phyloP scores from a whole-genome alignment of 2,797 vertebrate genomes.

The Gadopsis marmoratus region DNA sequence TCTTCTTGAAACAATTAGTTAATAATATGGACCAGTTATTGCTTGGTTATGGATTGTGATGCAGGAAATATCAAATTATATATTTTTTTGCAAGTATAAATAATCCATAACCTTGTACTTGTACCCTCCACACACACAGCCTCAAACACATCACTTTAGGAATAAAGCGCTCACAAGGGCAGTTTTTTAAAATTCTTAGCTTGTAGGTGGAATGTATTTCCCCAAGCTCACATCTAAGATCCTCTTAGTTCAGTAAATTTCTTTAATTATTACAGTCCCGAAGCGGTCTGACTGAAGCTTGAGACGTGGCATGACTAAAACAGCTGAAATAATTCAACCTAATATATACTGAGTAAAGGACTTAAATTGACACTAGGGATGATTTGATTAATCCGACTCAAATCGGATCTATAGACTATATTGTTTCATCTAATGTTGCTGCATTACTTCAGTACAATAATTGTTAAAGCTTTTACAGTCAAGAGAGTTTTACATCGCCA shows the following conservation, averaged over 20 bases:
- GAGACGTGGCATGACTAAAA: slow-evolving; percentile 23
- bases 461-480: not conserved
- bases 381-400: slow-evolving; percentile 15
- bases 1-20: slow-evolving; percentile 33
- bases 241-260: slow-evolving; percentile 40
- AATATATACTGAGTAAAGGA: slow-evolving; percentile 31
- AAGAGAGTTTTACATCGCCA: no score
- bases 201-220: slow-evolving; percentile 49
- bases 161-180: slow-evolving; percentile 29
- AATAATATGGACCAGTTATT: slow-evolving; percentile 5
- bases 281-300: slow-evolving; percentile 32
- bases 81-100: slow-evolving; percentile 12
- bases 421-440: not conserved
- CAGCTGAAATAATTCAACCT: slow-evolving; percentile 37
- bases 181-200: slow-evolving; percentile 27
- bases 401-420: not conserved
- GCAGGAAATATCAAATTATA: slow-evolving; percentile 18
- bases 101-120: slow-evolving; percentile 21
- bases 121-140: slow-evolving; percentile 1
- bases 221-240: slow-evolving; percentile 34
- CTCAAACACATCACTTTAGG: slow-evolving; percentile 7
- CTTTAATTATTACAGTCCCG: slow-evolving; percentile 51
- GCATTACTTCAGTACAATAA: not conserved
- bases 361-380: slow-evolving; percentile 38
- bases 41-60: slow-evolving; percentile 29